Percentiles rank a stretch among this genome's conserved stretches.
phyloP scores from a whole-genome alignment of 1,140 invertebrate species.

The Megalopta genalis region DNA sequence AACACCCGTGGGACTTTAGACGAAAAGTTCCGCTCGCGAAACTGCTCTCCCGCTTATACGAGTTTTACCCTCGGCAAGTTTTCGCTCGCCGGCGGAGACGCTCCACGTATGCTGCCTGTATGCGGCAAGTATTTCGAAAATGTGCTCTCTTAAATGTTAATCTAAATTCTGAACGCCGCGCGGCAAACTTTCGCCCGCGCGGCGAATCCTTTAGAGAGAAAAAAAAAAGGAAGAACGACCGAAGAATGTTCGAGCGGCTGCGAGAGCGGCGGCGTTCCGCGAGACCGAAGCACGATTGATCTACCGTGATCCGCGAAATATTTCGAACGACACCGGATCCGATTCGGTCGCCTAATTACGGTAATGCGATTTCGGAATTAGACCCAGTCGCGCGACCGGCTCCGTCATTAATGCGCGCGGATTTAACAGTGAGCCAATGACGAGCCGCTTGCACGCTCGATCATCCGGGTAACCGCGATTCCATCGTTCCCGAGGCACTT shows the following conservation, averaged over 20 bases:
- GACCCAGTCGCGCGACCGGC: neutral
- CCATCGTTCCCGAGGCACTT: neutral
- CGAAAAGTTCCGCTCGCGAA: conserved; percentile 58
- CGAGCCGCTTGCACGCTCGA: conserved; percentile 10
- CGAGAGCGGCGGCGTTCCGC: too few relatives aligned
- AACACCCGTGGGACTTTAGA: conserved; percentile 54
- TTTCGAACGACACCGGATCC: neutral
- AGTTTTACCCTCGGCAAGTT: conserved; percentile 33
- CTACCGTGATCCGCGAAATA: too few relatives aligned
- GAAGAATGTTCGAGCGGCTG: neutral
- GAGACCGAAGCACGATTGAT: too few relatives aligned
- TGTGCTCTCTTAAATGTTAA: conserved; percentile 35
- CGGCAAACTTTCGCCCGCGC: neutral
- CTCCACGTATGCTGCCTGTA: neutral
- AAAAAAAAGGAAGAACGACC: neutral
- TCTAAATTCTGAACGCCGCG: conserved; percentile 32
- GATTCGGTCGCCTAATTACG: conserved; percentile 42
- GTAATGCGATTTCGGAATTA: conserved; percentile 50
- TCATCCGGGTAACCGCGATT: neutral
- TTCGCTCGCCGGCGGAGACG: neutral
- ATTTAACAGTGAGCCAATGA: conserved; percentile 23
- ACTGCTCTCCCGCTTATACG: conserved; percentile 47
- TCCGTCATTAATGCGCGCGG: conserved; percentile 12
- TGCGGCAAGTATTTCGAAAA: conserved; percentile 32
- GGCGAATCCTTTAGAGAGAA: neutral